Conservation (phyloP, 2,113 vertebrate species). For the Pelmatolapia mariae region DNA sequence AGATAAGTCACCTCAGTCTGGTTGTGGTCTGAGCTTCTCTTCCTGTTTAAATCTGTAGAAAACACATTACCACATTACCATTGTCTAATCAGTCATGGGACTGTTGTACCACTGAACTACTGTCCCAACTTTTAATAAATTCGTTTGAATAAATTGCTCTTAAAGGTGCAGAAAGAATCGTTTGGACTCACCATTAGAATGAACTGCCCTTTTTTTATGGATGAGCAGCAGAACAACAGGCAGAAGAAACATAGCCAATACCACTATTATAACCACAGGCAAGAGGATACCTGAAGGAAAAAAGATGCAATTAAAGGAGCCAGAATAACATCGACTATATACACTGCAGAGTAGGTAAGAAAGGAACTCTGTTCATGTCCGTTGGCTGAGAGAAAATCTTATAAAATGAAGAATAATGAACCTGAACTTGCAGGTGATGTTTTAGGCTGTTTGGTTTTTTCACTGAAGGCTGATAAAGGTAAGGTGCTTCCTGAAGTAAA, state of each 20-base stretch:
- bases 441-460: background rate
- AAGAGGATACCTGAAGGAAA: background rate
- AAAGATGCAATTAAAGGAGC: rapidly evolving
- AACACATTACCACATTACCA: background rate
- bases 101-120: background rate
- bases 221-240: background rate
- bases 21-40: background rate
- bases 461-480: background rate
- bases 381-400: rapidly evolving
- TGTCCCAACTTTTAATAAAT: background rate
- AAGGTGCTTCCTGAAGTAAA: background rate
- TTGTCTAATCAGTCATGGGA: background rate
- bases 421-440: background rate
- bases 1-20: background rate
- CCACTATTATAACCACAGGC: background rate
- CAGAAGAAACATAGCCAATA: background rate
- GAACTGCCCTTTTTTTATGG: background rate
- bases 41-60: background rate
- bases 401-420: background rate
- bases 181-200: background rate
- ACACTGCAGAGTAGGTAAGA: background rate
- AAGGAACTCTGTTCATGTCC: background rate
- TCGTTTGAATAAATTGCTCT: background rate
- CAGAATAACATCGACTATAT: background rate
- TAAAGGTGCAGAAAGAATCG: background rate